Conservation (phyloP, 2,888 invertebrate genomes). For the Cataglyphis cursor region DNA sequence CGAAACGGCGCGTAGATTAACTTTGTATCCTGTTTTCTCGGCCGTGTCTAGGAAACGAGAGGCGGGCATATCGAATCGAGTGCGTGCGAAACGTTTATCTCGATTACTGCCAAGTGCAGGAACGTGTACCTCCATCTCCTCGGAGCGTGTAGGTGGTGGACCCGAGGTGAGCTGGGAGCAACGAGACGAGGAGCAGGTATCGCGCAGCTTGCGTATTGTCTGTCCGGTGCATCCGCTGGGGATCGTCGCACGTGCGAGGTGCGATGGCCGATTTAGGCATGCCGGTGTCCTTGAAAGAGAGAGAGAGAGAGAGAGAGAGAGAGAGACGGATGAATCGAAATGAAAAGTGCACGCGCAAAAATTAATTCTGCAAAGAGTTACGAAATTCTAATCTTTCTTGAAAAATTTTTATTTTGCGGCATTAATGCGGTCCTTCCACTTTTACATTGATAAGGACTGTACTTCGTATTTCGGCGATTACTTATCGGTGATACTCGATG, state of each 20-base stretch:
- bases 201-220: conserved; percentile 53
- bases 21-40: conserved; percentile 54
- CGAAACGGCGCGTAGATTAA: conserved; percentile 45
- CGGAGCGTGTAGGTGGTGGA: conserved; percentile 49
- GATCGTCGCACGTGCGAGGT: conserved; percentile 49
- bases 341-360: background rate
- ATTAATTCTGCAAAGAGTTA: conserved; percentile 10
- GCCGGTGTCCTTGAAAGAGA: conserved; percentile 24
- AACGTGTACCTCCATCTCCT: conserved; percentile 48
- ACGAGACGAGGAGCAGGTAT: conserved; percentile 50
- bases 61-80: conserved; percentile 56
- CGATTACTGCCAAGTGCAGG: conserved; percentile 61
- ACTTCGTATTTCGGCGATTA: background rate
- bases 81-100: conserved; percentile 62
- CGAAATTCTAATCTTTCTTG: background rate
- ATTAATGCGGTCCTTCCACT: background rate
- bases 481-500: conserved; percentile 23
- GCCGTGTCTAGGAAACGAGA: conserved; percentile 56
- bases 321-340: conserved; percentile 5
- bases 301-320: no score
- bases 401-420: background rate
- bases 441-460: conserved; percentile 5
- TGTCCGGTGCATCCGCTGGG: conserved; percentile 52
- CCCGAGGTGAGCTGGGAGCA: conserved; percentile 46
- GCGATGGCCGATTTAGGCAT: conserved; percentile 52